Percentiles rank a stretch among this genome's conserved stretches.
Conservation (phyloP, 2,113 vertebrate species). For the Aldabrachelys gigantea region DNA sequence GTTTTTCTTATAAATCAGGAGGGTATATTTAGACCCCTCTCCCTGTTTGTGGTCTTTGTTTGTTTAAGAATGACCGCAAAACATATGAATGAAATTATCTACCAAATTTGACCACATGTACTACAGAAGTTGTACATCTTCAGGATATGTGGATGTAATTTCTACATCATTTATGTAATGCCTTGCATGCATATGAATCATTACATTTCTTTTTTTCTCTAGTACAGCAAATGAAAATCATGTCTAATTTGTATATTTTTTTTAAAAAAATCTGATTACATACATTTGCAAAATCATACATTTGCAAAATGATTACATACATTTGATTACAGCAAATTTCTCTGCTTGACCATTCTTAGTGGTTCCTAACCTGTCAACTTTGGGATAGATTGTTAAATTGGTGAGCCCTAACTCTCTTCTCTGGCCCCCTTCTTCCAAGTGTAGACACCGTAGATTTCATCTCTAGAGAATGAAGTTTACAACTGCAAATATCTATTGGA, state of each 20-base stretch:
- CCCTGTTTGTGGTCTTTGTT: slow-evolving; percentile 63
- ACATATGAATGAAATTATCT: slow-evolving; percentile 66
- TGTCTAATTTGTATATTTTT: background rate
- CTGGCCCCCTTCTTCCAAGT: background rate
- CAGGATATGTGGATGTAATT: slow-evolving; percentile 34
- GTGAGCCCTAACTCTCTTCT: background rate
- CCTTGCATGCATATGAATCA: slow-evolving; percentile 41
- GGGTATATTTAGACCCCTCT: slow-evolving; percentile 47
- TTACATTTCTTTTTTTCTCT: background rate
- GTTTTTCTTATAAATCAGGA: slow-evolving; percentile 66
- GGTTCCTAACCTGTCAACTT: background rate
- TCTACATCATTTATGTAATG: slow-evolving; percentile 43
- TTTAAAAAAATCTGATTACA: background rate
- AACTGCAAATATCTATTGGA: background rate
- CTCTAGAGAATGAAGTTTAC: background rate
- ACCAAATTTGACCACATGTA: slow-evolving; percentile 58
- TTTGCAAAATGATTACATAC: background rate
- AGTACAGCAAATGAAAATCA: slow-evolving; percentile 1
- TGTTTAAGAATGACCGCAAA: slow-evolving; percentile 69
- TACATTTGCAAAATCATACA: background rate
- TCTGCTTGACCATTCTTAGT: background rate
- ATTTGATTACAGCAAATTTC: background rate
- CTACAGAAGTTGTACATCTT: slow-evolving; percentile 67
- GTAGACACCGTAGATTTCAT: background rate
- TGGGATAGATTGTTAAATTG: background rate